phyloP scores from a whole-genome alignment of 1,140 invertebrate genomes.

The Anthonomus grandis region DNA sequence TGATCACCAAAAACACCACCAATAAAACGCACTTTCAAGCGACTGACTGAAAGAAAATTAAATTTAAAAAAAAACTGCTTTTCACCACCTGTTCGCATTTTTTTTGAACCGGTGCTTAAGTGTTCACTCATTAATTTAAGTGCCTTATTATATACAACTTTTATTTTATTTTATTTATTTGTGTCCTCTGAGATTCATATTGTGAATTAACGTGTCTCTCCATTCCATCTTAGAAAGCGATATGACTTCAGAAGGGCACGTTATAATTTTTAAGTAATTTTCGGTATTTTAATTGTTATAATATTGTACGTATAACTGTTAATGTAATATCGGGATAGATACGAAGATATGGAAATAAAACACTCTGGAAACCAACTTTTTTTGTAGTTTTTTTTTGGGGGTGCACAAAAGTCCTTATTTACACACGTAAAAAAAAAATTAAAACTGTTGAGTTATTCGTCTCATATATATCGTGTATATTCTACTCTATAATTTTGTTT shows the following conservation, averaged over 20 bases:
- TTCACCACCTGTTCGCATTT: conserved; percentile 22
- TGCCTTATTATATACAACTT: conserved; percentile 42
- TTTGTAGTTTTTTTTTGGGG: too few relatives aligned
- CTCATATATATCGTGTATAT: too few relatives aligned
- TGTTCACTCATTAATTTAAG: conserved; percentile 35
- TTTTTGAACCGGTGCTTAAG: conserved; percentile 31
- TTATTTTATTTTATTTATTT: conserved; percentile 3
- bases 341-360: too few relatives aligned
- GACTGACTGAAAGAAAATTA: conserved; percentile 42
- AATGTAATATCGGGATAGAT: conserved; percentile 17
- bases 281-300: conserved; percentile 8
- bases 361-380: too few relatives aligned
- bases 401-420: too few relatives aligned
- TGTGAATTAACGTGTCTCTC: conserved; percentile 19
- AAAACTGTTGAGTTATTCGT: too few relatives aligned
- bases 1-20: conserved; percentile 15
- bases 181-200: not conserved
- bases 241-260: conserved; percentile 5
- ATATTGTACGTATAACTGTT: conserved; percentile 8
- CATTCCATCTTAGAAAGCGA: conserved; percentile 16
- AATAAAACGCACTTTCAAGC: conserved; percentile 7
- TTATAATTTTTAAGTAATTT: conserved; percentile 2
- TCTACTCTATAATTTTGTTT: too few relatives aligned
- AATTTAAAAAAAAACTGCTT: conserved; percentile 25
- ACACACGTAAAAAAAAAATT: too few relatives aligned